Evolutionary conservation across 2,888 invertebrate species (phyloP).

Genomic region (Flabesymbios commensalis): DNA sequence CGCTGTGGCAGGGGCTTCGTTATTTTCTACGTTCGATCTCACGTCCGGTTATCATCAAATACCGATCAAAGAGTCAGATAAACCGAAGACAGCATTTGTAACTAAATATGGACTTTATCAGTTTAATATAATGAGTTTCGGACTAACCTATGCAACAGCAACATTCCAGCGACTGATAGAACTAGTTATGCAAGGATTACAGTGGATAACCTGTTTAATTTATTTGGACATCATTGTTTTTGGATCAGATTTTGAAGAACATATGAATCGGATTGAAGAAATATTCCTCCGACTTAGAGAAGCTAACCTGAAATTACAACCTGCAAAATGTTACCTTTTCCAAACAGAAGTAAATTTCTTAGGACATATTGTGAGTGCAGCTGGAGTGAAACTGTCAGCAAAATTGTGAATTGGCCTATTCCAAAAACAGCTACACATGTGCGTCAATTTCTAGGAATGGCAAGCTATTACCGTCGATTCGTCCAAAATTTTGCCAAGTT

Average conservation of each 20-base stretch:
- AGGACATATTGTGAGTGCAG: constrained; percentile 12
- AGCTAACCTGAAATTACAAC: constrained; percentile 11
- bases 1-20: background rate
- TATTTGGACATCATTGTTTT: constrained; percentile 14
- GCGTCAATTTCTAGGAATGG: constrained; percentile 30
- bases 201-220: background rate
- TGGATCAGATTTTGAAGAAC: constrained; percentile 11
- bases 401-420: background rate
- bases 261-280: constrained; percentile 23
- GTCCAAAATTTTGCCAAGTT: constrained; percentile 23
- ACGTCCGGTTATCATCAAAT: background rate
- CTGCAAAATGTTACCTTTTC: constrained; percentile 25
- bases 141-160: background rate
- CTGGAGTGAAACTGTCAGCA: background rate
- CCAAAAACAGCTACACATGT: constrained; percentile 22
- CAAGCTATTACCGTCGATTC: constrained; percentile 29
- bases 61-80: background rate
- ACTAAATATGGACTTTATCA: background rate
- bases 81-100: constrained; percentile 1
- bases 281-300: constrained; percentile 26
- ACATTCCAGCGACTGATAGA: constrained; percentile 6
- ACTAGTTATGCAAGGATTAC: constrained; percentile 6
- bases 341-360: constrained; percentile 20
- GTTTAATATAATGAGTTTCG: background rate
- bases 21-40: constrained; percentile 1